Evolutionary conservation across 2,888 invertebrate species (phyloP).

Genomic region (Mesopsocus fuscifrons): DNA sequence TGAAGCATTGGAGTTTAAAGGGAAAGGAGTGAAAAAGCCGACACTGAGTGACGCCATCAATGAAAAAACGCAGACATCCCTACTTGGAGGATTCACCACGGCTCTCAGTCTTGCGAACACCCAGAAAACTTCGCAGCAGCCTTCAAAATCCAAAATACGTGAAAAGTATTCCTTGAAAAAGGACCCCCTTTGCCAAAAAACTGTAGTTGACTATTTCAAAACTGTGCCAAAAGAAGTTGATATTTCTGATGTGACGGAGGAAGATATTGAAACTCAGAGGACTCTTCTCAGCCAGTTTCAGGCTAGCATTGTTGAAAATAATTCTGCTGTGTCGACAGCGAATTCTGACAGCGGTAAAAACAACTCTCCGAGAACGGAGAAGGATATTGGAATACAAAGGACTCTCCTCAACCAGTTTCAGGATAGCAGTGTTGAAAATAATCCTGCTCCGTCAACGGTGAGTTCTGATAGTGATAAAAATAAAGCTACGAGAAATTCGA

Average conservation of each 20-base stretch:
- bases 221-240: background rate
- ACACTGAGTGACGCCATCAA: background rate
- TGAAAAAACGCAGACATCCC: background rate
- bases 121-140: background rate
- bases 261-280: background rate
- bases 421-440: too few species aligned
- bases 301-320: too few species aligned
- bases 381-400: too few species aligned
- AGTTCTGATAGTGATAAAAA: too few species aligned
- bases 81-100: background rate
- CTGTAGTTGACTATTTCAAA: constrained; percentile 3
- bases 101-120: background rate
- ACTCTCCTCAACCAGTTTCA: too few species aligned
- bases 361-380: too few species aligned
- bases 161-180: background rate
- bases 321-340: too few species aligned
- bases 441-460: too few species aligned
- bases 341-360: too few species aligned
- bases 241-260: background rate
- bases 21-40: background rate
- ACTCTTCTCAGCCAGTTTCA: too few species aligned
- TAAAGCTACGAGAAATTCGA: too few species aligned
- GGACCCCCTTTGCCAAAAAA: background rate
- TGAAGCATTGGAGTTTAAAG: constrained; percentile 1
- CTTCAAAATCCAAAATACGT: background rate